Evolutionary conservation across 2,888 invertebrate species (phyloP), one percentile per base, ranked within the genome.

Genomic region (Chaetogeoica ovagalla): DNA sequence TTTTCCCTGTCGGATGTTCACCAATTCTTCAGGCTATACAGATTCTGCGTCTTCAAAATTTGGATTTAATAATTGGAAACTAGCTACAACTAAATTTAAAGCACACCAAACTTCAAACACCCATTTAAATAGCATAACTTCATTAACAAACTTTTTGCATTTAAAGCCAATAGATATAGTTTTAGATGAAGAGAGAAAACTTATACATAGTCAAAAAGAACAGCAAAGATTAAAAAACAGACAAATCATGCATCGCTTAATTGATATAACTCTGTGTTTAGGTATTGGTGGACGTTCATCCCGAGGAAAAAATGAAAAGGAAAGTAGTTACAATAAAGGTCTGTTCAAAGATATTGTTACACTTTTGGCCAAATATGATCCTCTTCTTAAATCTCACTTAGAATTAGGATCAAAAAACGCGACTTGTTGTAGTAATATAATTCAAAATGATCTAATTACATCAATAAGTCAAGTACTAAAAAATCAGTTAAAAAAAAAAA

Each of bases 351-450:
- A 52, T 68, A 68, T 66, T 66, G 48, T 48, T 1, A 66, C 48
- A 68, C 43, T 66, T 66, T 48, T 66, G 13, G 11, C 21, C n/a
- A 66, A 66, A 15, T 66, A 66, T 66, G 48, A 66, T 66, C 48
- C 66, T 13, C 6, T 62, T 13, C 13, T 62, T 0, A 62, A 62
- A 30, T 62, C 30, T 62, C 62, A 62, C 13, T 2, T 62, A 30
- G 30, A 62, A 13, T 62, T 6, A 30, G 62, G 30, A 30, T 30
- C 30, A 30, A 62, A 62, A 62, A 62, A 30, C 13, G 11, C 23
- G 9, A 13, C 30, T 62, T 62, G 30, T 6, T 62, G 62, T 30
- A 62, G 62, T 6, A 62, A 62, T 30, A 8, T 62, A 62, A 62
- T 30, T 62, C 62, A 62, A 62, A 62, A 62, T 30, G 62, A 62